A percentile compares a stretch with the other conserved stretches of the same genome.
Conservation (phyloP, 2,888 invertebrate genomes). For the Patella pellucida region DNA sequence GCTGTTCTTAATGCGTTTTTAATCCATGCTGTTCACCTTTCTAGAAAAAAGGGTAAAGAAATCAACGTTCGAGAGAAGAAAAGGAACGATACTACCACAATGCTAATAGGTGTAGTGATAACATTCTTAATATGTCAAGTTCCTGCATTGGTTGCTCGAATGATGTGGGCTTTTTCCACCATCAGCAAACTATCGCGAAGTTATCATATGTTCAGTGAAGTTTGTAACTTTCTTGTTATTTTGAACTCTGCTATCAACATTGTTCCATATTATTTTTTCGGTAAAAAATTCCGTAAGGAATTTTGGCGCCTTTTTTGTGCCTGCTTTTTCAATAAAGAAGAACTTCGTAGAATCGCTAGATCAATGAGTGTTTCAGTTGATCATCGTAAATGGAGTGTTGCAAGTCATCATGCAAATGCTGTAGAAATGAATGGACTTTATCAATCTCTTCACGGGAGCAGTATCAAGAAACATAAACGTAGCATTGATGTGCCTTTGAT, state of each 20-base stretch:
- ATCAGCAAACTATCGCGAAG: constrained; percentile 30
- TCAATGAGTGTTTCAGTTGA: constrained; percentile 57
- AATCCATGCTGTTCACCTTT: constrained; percentile 66
- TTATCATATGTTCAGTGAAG: constrained; percentile 65
- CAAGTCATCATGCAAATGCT: constrained; percentile 28
- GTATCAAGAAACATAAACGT: not conserved
- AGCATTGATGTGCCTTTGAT: not conserved
- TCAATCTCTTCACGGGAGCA: not conserved
- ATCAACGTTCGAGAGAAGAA: constrained; percentile 66
- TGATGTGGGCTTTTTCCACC: constrained; percentile 65
- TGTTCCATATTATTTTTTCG: constrained; percentile 71
- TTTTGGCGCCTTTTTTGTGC: constrained; percentile 66
- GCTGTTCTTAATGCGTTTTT: constrained; percentile 68
- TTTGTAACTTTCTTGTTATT: constrained; percentile 67
- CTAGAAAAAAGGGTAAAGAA: constrained; percentile 59
- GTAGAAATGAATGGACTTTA: constrained; percentile 35
- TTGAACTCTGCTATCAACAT: constrained; percentile 71
- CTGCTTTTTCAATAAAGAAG: constrained; percentile 55
- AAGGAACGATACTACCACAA: constrained; percentile 70
- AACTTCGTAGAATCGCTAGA: constrained; percentile 48
- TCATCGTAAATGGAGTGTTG: constrained; percentile 32
- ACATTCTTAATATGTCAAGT: constrained; percentile 70
- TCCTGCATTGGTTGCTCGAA: constrained; percentile 69
- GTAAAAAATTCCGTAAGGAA: constrained; percentile 66
- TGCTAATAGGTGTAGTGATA: constrained; percentile 70